Evolutionary conservation across 1,140 invertebrate genomes (phyloP).

Genomic region (Cotesia typhae): DNA sequence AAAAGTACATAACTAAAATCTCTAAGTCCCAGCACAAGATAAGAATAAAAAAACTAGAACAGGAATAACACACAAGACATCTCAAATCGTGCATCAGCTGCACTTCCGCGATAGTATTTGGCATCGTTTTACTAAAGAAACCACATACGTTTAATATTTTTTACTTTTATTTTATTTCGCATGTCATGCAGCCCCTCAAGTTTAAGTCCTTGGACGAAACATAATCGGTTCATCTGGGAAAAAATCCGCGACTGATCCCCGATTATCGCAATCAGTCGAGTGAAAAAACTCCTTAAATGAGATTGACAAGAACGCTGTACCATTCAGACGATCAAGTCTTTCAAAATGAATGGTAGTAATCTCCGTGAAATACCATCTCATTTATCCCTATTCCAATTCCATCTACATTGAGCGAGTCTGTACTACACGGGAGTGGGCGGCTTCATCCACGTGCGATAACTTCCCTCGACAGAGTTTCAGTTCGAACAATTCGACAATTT

Average conservation of each 20-base stretch:
- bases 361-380: conserved; percentile 13
- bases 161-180: background rate
- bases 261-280: background rate
- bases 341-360: conserved; percentile 17
- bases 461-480: background rate
- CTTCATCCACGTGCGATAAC: conserved; percentile 2
- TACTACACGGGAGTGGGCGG: background rate
- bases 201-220: background rate
- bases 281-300: background rate
- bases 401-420: background rate
- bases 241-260: too few relatives aligned
- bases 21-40: too few relatives aligned
- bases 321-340: conserved; percentile 15
- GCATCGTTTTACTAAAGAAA: background rate
- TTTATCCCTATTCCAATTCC: background rate
- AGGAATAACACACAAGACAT: background rate
- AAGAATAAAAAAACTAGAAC: background rate
- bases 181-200: background rate
- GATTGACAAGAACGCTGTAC: background rate
- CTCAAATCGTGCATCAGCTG: background rate
- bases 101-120: conserved; percentile 6
- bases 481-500: background rate
- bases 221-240: background rate
- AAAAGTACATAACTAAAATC: background rate
- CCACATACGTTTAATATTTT: background rate